A percentile compares a stretch with the other conserved stretches of the same genome.
Conservation (phyloP, 2,113 vertebrate genomes). For the Oophaga pumilio region DNA sequence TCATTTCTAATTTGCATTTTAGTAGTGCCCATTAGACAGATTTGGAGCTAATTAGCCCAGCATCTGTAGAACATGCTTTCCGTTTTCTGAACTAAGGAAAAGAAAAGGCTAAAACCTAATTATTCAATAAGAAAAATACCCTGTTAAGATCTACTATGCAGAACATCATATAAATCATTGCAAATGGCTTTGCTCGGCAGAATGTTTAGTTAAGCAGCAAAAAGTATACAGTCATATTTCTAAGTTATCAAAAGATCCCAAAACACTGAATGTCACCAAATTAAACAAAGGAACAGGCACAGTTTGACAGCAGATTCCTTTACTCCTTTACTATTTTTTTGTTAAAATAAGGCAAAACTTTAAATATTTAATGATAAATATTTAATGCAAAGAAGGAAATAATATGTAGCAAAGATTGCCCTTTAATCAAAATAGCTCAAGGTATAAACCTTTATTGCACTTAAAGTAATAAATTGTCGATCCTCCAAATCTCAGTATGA, state of each 20-base stretch:
- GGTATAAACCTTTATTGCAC: too few relatives aligned
- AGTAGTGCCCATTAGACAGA: constrained; percentile 76
- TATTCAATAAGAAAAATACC: constrained; percentile 79
- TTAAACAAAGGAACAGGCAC: background rate
- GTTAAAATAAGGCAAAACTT: background rate
- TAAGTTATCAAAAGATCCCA: constrained; percentile 51
- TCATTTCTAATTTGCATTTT: constrained; percentile 80
- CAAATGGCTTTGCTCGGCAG: constrained; percentile 68
- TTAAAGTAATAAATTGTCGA: too few relatives aligned
- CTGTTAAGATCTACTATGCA: constrained; percentile 69
- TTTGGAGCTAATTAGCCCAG: constrained; percentile 77
- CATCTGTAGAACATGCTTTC: constrained; percentile 74
- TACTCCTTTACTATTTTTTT: background rate
- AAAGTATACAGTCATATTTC: constrained; percentile 62
- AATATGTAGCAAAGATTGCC: background rate
- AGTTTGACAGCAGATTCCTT: background rate
- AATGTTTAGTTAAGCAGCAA: constrained; percentile 67
- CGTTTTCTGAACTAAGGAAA: constrained; percentile 75
- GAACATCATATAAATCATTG: constrained; percentile 72
- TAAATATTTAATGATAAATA: background rate
- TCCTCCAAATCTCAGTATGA: too few relatives aligned
- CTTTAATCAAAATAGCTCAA: background rate
- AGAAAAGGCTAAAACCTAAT: constrained; percentile 76
- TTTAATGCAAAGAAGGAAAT: background rate
- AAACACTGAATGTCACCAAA: background rate